These are phyloP conservation scores for Barbus barbus DNA, from an alignment of 2,113 vertebrate genomes.

Conservation along the genomic window DNA sequence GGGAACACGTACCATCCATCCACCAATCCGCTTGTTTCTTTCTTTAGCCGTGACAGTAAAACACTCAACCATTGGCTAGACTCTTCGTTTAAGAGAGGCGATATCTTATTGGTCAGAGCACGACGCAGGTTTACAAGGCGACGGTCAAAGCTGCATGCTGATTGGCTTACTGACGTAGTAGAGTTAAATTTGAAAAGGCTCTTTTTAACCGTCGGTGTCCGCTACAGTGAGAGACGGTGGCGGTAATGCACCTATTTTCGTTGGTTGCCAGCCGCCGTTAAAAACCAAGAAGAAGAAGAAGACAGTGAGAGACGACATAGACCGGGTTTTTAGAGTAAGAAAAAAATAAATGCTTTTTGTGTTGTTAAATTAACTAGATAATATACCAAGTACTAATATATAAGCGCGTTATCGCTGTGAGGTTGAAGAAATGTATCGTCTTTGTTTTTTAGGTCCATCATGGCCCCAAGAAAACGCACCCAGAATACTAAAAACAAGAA, in stretches of 20 bases:
- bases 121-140: too few relatives aligned
- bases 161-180: constrained; percentile 64
- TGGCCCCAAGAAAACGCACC: constrained; percentile 80
- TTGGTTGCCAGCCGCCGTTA: too few relatives aligned
- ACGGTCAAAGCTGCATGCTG: background rate
- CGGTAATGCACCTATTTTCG: too few relatives aligned
- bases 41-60: background rate
- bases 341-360: background rate
- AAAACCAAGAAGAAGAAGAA: too few relatives aligned
- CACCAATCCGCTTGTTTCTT: constrained; percentile 31
- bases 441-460: constrained; percentile 44
- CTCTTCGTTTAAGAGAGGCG: background rate
- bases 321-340: background rate
- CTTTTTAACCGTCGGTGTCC: background rate
- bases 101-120: constrained; percentile 39
- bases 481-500: constrained; percentile 63
- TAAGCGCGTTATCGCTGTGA: background rate
- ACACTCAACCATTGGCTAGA: constrained; percentile 32
- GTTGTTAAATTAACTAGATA: background rate
- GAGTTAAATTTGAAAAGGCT: constrained; percentile 72
- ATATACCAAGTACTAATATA: background rate
- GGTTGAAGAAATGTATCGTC: background rate
- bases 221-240: background rate
- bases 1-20: background rate
- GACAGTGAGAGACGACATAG: too few relatives aligned